Conservation (phyloP, 2,797 vertebrate genomes). For the Nannoperca obscura region DNA sequence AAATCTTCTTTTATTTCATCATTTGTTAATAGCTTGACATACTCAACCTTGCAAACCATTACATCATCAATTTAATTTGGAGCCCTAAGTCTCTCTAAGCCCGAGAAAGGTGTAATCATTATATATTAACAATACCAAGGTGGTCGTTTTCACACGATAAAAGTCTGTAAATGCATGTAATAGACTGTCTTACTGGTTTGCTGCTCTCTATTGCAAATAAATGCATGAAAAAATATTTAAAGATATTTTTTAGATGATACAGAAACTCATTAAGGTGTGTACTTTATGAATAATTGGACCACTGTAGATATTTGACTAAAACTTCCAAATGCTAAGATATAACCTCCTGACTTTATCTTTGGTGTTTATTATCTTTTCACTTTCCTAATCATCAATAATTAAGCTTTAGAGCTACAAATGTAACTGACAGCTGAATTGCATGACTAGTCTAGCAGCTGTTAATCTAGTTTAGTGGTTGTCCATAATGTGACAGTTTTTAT, state of each 20-base stretch:
- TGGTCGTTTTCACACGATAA: slow-evolving; percentile 19
- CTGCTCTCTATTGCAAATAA: slow-evolving; percentile 26
- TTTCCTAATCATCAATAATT: slow-evolving; percentile 12
- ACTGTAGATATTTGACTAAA: slow-evolving; percentile 10
- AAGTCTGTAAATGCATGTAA: slow-evolving; percentile 22
- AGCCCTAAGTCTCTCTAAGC: slow-evolving; percentile 8
- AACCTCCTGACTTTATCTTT: slow-evolving; percentile 13
- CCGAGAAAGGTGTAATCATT: slow-evolving; percentile 26
- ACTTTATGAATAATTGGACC: slow-evolving; percentile 38
- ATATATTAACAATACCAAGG: slow-evolving; percentile 12
- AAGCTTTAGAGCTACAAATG: not conserved
- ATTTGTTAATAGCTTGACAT: slow-evolving; percentile 17
- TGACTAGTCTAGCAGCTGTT: slow-evolving; percentile 18
- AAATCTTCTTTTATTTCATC: slow-evolving; percentile 14
- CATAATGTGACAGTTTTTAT: slow-evolving; percentile 7
- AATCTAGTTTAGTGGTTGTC: not conserved
- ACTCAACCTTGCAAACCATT: slow-evolving; percentile 13
- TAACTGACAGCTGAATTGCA: slow-evolving; percentile 16
- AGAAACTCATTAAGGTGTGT: slow-evolving; percentile 34
- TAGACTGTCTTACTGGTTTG: slow-evolving; percentile 15
- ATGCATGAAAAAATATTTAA: slow-evolving; percentile 20
- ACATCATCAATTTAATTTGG: slow-evolving; percentile 36
- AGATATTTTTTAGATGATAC: slow-evolving; percentile 31
- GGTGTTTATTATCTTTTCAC: slow-evolving; percentile 22
- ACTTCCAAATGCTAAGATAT: slow-evolving; percentile 2